Percentiles rank a stretch among this genome's conserved stretches.
Conservation (phyloP, 2,113 vertebrate genomes). For the Eonycteris spelaea region DNA sequence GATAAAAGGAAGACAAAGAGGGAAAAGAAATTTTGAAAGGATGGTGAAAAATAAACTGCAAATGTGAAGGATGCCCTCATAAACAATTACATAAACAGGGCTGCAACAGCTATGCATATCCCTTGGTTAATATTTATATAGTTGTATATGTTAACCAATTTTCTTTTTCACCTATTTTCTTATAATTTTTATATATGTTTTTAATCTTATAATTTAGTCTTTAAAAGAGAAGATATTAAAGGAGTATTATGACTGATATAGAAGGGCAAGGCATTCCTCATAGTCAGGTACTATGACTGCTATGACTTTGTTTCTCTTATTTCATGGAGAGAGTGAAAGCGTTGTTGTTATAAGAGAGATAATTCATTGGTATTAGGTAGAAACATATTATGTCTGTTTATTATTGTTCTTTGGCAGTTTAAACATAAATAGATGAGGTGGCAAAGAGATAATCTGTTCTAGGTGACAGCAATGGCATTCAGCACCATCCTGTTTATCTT, state of each 20-base stretch:
- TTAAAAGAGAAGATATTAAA: background rate
- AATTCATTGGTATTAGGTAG: background rate
- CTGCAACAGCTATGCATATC: background rate
- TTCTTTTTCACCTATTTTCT: background rate
- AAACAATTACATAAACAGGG: background rate
- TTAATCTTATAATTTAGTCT: background rate
- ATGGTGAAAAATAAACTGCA: background rate
- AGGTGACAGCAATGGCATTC: accelerated
- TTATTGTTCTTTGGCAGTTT: background rate
- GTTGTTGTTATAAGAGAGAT: background rate
- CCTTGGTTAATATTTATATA: background rate
- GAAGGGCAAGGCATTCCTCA: background rate
- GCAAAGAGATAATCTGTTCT: background rate
- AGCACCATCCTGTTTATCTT: accelerated
- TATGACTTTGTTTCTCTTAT: background rate
- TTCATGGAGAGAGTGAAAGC: background rate
- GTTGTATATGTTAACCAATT: background rate
- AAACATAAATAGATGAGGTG: background rate
- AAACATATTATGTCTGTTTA: background rate
- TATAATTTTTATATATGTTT: background rate
- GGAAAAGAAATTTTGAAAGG: background rate
- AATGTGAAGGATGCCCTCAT: background rate
- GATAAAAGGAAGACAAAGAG: background rate
- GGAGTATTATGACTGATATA: background rate
- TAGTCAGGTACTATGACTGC: background rate